A percentile compares a stretch with the other conserved stretches of the same genome.
phyloP scores from a whole-genome alignment of 2,113 vertebrate genomes.

The Smithornis capensis region DNA sequence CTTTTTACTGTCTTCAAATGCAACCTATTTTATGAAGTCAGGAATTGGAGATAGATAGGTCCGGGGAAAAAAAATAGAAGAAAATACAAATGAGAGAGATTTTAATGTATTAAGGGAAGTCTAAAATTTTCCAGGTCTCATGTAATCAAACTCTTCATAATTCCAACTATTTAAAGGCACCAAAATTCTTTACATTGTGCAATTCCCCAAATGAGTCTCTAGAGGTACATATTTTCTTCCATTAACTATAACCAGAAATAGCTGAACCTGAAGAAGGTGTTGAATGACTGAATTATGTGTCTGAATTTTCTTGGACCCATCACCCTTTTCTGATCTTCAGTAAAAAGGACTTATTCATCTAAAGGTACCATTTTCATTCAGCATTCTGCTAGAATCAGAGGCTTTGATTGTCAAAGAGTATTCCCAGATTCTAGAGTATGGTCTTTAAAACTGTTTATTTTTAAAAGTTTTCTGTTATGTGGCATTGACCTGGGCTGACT shows the following conservation, averaged over 20 bases:
- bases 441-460: background rate
- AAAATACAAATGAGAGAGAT: background rate
- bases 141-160: background rate
- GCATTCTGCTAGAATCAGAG: background rate
- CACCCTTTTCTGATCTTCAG: background rate
- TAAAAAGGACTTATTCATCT: background rate
- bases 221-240: background rate
- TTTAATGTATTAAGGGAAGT: background rate
- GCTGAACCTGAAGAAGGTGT: background rate
- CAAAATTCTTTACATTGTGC: background rate
- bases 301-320: background rate
- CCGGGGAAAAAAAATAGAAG: no score
- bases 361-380: background rate
- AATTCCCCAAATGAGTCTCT: background rate
- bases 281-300: background rate
- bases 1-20: background rate
- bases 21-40: background rate
- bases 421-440: background rate
- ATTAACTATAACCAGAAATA: background rate
- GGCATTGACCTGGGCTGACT: background rate
- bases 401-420: background rate
- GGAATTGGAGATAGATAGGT: background rate
- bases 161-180: background rate
- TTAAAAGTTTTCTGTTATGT: background rate
- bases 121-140: background rate